These are phyloP conservation scores for Tylochromis polylepis DNA, from an alignment of 2,113 vertebrate species.

Conservation along the genomic window DNA sequence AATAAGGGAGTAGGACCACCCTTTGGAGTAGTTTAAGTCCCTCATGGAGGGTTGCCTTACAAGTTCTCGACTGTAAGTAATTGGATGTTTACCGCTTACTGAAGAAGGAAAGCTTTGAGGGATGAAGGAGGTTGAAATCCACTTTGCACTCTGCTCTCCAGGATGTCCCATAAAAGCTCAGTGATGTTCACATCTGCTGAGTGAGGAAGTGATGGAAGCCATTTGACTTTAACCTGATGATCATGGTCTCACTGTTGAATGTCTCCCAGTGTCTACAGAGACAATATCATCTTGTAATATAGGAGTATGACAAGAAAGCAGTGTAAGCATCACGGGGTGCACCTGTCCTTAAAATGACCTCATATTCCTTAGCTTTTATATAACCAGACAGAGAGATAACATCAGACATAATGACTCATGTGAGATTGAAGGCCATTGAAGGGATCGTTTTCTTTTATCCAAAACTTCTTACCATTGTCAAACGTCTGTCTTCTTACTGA, in stretches of 20 bases:
- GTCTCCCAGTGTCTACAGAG: constrained; percentile 15
- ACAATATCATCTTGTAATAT: constrained; percentile 35
- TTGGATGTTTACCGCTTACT: constrained; percentile 60
- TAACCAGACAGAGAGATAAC: constrained; percentile 18
- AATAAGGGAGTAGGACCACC: constrained; percentile 46
- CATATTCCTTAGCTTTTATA: constrained; percentile 39
- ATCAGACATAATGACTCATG: constrained; percentile 32
- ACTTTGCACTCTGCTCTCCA: constrained; percentile 39
- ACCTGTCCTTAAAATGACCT: constrained; percentile 47
- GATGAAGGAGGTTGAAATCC: constrained; percentile 57
- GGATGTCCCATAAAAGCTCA: constrained; percentile 49
- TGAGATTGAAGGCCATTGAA: constrained; percentile 41
- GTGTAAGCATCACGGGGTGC: constrained; percentile 29
- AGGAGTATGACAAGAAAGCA: neutral
- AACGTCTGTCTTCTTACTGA: neutral
- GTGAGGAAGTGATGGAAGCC: constrained; percentile 45
- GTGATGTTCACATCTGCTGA: constrained; percentile 50
- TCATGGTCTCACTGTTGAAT: constrained; percentile 35
- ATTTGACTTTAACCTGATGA: constrained; percentile 54
- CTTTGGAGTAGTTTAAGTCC: constrained; percentile 33
- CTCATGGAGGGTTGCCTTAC: constrained; percentile 28
- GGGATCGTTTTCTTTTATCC: constrained; percentile 31
- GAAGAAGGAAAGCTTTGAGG: constrained; percentile 59
- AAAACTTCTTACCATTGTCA: neutral
- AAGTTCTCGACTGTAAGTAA: constrained; percentile 60